Evolutionary conservation across 2,888 invertebrate species (phyloP).

Genomic region (Lypha dubia): DNA sequence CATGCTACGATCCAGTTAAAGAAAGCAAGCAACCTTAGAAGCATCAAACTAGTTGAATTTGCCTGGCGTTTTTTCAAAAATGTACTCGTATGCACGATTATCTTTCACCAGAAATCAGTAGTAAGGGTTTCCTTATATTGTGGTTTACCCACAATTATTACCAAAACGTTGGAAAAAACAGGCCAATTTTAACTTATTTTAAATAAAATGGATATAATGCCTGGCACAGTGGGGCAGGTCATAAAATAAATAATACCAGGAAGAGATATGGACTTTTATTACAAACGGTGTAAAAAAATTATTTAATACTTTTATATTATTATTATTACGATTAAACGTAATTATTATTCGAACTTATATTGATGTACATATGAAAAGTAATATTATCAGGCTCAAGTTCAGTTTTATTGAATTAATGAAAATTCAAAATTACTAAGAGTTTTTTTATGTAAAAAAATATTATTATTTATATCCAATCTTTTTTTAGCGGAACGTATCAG

Average conservation of each 20-base stretch:
- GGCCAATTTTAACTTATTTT: slow-evolving; percentile 64
- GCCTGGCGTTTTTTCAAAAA: background rate
- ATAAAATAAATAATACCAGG: background rate
- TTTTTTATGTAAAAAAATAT: no score
- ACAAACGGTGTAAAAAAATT: no score
- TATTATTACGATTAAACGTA: no score
- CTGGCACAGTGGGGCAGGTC: background rate
- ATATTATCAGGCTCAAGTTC: no score
- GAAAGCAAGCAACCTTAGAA: slow-evolving; percentile 29
- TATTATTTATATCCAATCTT: no score
- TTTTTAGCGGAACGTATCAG: no score
- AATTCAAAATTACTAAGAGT: no score
- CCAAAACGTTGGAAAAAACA: slow-evolving; percentile 16
- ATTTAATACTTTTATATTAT: no score
- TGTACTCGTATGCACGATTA: slow-evolving; percentile 26
- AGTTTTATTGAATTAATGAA: no score
- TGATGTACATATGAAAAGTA: no score
- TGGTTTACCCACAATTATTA: slow-evolving; percentile 55
- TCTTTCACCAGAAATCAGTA: slow-evolving; percentile 41
- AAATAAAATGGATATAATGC: slow-evolving; percentile 2
- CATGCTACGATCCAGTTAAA: slow-evolving; percentile 72
- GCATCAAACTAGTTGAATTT: slow-evolving; percentile 63
- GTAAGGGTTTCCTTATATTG: slow-evolving; percentile 67
- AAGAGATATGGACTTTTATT: no score
- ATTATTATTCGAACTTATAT: no score